Conservation (phyloP, 2,888 invertebrate genomes). For the Chrysomela aeneicollis region DNA sequence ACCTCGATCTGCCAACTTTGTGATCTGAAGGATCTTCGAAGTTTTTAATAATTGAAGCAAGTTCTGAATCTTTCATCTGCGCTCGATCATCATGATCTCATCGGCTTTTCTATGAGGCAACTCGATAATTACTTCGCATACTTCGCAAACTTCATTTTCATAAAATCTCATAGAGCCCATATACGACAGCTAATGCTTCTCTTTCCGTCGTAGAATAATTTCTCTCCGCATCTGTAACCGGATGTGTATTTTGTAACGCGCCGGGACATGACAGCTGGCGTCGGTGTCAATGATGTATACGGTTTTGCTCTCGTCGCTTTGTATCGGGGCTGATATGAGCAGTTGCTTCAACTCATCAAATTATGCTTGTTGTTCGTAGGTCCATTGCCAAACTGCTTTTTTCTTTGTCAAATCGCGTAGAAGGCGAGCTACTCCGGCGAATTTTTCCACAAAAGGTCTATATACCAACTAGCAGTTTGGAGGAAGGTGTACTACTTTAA, state of each 20-base stretch:
- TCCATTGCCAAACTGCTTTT: conserved; percentile 28
- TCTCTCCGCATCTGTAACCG: conserved; percentile 24
- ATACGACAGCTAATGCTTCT: conserved; percentile 42
- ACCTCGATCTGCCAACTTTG: conserved; percentile 22
- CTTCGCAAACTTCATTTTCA: background rate
- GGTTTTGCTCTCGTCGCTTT: conserved; percentile 23
- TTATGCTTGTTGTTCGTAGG: conserved; percentile 26
- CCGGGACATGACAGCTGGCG: background rate
- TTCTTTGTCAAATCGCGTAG: conserved; percentile 37
- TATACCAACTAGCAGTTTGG: conserved; percentile 14
- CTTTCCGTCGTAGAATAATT: conserved; percentile 39
- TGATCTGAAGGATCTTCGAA: conserved; percentile 51
- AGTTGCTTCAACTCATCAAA: conserved; percentile 38
- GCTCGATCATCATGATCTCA: conserved; percentile 54
- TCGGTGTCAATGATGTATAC: no score
- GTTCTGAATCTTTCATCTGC: conserved; percentile 46
- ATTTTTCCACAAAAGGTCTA: conserved; percentile 10
- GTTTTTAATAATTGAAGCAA: conserved; percentile 43
- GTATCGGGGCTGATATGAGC: conserved; percentile 42
- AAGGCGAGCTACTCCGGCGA: conserved; percentile 26
- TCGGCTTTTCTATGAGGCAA: conserved; percentile 21
- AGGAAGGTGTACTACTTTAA: conserved; percentile 3
- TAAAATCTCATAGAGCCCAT: no score
- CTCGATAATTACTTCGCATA: conserved; percentile 12
- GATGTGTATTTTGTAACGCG: no score